A percentile compares a stretch with the other conserved stretches of the same genome.
These are phyloP conservation scores for Gnathonemus longibarbis DNA, from an alignment of 2,113 vertebrate species.

Conservation along the genomic window DNA sequence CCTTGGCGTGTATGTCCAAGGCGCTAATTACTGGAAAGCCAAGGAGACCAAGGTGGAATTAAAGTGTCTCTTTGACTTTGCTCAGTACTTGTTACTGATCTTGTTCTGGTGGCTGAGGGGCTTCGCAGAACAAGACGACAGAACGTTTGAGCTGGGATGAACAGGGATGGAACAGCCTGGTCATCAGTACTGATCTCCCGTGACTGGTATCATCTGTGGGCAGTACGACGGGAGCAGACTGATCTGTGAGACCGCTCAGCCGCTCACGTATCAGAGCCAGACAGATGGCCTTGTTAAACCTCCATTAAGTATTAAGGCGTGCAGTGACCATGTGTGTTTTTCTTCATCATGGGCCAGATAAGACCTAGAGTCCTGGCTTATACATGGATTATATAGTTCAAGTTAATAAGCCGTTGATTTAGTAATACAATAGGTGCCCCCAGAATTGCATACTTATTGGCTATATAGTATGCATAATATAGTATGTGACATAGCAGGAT, in stretches of 20 bases:
- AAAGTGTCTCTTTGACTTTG: background rate
- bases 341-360: background rate
- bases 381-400: background rate
- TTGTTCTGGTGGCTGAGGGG: background rate
- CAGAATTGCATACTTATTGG: background rate
- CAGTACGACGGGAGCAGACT: background rate
- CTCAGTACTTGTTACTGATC: background rate
- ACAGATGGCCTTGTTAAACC: conserved; percentile 3
- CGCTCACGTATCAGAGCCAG: background rate
- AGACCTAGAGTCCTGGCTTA: background rate
- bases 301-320: background rate
- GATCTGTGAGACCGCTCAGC: background rate
- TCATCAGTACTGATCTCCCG: background rate
- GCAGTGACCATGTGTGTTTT: background rate
- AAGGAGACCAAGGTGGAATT: background rate
- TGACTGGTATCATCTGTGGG: background rate
- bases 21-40: background rate
- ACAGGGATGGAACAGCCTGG: background rate
- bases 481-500: background rate
- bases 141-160: background rate
- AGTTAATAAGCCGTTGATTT: background rate
- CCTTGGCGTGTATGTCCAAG: background rate
- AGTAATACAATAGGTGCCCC: background rate
- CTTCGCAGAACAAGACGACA: background rate
- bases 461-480: background rate